A percentile compares a stretch with the other conserved stretches of the same genome.
These are phyloP conservation scores for Dasypus novemcinctus DNA, from an alignment of 2,113 vertebrate species.

Conservation along the genomic window DNA sequence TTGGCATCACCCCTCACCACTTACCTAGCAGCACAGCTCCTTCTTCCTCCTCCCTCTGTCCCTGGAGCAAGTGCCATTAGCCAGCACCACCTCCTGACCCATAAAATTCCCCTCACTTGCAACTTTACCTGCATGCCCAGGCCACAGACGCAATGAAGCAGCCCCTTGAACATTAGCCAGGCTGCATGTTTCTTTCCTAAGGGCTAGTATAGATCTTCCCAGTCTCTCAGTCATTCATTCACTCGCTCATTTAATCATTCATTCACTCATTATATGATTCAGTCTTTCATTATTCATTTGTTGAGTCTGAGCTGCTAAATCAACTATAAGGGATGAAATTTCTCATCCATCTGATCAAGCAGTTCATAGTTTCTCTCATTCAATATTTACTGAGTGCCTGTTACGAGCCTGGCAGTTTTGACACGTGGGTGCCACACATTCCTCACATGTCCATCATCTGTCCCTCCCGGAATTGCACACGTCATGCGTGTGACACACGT, in stretches of 20 bases:
- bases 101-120: not conserved
- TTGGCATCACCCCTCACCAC: not conserved
- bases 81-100: accelerated
- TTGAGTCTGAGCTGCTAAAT: not conserved
- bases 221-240: not conserved
- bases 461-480: not conserved
- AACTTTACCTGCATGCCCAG: not conserved
- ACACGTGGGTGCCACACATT: not conserved
- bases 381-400: accelerated
- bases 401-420: not conserved
- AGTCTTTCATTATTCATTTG: not conserved
- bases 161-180: not conserved
- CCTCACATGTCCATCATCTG: not conserved
- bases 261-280: not conserved
- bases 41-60: not conserved
- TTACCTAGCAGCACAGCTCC: too few species aligned
- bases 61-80: not conserved
- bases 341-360: not conserved
- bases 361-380: not conserved
- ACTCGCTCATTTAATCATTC: too few species aligned
- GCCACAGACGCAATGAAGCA: not conserved
- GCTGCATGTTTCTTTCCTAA: not conserved
- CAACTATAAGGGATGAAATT: not conserved
- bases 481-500: not conserved
- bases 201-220: not conserved